Evolutionary conservation across 2,888 invertebrate species (phyloP), one percentile per base, ranked within the genome.

Genomic region (Amiota communis): DNA sequence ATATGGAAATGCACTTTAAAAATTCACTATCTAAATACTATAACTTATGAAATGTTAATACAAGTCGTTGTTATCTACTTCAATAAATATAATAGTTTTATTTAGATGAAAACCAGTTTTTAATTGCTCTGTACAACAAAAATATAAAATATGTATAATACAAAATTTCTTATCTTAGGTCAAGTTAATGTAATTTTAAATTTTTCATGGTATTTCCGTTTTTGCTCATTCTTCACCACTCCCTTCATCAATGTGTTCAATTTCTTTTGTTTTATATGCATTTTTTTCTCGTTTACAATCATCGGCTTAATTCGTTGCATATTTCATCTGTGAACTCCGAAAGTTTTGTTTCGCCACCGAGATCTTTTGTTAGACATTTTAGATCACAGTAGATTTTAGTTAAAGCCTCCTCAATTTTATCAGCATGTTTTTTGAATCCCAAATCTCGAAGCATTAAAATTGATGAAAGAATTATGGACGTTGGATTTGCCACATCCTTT

Each of bases 381-480:
- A 98, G 97, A 78, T 95, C 94, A 75, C 91, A 92, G 77, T 98
- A 91, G 3, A 95, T 91, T 91, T 95, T 90, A 84, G 94, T 93
- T 63, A 99, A 92, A 1, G 98, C 96, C 81, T 93, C 93, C 83
- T 94, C 93, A 80, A 99, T 94, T 91, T 94, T 92, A 76, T 93
- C 92, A 20, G 95, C 95, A 91, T 98, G 95, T 8, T 92, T 91
- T 79, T 94, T 93, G 70, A 98, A 91, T 90, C 98, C 96, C 75
- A 98, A 93, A 89, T 98, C 98, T 49, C 94, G 92, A 73, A 99
- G 90, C 91, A 99, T 92, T 90, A 98, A 97, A 49, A 96, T 95
- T 0, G 96, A 93, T 86, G 96, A 96, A n/a, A 98, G 92, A 80
- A 99, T 89, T 94, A 98, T 96, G 49, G 98, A 99, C 1, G 97